A percentile compares a stretch with the other conserved stretches of the same genome.
Evolutionary conservation across 2,113 vertebrate species (phyloP).

Genomic region (Myrmecobius fasciatus): DNA sequence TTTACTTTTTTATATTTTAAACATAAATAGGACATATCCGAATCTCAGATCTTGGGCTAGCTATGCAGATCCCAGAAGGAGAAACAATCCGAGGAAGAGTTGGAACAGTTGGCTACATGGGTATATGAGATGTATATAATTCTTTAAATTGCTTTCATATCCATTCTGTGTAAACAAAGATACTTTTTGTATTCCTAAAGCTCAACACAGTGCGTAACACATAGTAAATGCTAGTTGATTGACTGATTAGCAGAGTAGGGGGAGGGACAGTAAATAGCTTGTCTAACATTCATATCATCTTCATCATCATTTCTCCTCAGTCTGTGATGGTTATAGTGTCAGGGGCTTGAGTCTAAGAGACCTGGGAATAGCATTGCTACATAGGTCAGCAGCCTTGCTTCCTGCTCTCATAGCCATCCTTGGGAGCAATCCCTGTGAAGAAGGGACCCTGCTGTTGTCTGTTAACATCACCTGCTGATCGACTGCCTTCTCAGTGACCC

Average conservation of each 20-base stretch:
- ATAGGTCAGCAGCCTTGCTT: background rate
- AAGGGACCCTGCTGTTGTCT: background rate
- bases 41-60: conserved; percentile 94
- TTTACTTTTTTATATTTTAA: conserved; percentile 58
- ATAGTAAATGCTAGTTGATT: background rate
- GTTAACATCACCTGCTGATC: background rate
- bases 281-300: background rate
- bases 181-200: background rate
- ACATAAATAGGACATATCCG: conserved; percentile 90
- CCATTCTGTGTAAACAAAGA: background rate
- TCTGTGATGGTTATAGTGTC: background rate
- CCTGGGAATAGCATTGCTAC: background rate
- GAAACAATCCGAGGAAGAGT: conserved; percentile 90
- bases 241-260: background rate
- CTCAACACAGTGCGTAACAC: background rate
- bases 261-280: background rate
- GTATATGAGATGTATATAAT: conserved; percentile 78
- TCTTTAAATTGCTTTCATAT: background rate
- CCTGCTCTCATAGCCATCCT: background rate
- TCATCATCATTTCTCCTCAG: background rate
- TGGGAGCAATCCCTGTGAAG: background rate
- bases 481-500: background rate
- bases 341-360: background rate
- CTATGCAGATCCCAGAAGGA: conserved; percentile 92
- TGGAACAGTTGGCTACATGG: conserved; percentile 96